phyloP scores from a whole-genome alignment of 35 echinoderm and acorn worm species.

The Anneissia japonica region DNA sequence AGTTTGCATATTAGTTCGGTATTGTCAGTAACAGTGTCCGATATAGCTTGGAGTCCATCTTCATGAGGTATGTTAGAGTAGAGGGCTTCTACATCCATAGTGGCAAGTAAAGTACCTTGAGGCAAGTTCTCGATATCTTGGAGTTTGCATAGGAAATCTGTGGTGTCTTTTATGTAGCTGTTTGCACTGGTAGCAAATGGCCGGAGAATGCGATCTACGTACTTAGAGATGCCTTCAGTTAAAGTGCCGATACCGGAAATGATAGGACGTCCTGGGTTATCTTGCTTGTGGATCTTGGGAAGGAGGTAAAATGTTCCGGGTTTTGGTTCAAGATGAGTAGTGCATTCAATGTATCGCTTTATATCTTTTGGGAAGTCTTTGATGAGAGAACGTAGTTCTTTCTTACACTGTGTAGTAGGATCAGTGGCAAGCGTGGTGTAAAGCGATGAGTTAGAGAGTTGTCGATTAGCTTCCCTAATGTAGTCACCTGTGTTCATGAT shows the following conservation, averaged over 20 bases:
- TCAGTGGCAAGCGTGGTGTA: background rate
- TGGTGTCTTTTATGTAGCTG: slow-evolving; percentile 7
- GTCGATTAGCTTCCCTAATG: background rate
- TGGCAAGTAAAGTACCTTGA: background rate
- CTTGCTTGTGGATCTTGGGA: slow-evolving; percentile 8
- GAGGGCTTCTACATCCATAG: slow-evolving; percentile 4
- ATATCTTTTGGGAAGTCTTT: background rate
- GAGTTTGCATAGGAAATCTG: slow-evolving; percentile 1
- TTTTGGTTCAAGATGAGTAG: background rate
- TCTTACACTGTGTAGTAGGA: background rate
- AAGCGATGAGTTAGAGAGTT: background rate
- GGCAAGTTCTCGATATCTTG: background rate
- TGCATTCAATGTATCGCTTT: background rate
- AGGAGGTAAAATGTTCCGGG: slow-evolving; percentile 1
- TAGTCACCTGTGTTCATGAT: slow-evolving; percentile 9
- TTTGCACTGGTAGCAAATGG: background rate
- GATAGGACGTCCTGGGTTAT: background rate
- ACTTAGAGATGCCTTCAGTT: slow-evolving; percentile 8
- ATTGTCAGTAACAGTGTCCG: too few relatives aligned
- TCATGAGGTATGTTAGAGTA: slow-evolving; percentile 18
- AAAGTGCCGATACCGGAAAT: slow-evolving; percentile 2
- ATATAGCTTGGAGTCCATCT: slow-evolving; percentile 1
- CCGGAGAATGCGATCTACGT: slow-evolving; percentile 2
- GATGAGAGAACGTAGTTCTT: background rate
- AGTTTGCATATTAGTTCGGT: too few relatives aligned